Conservation (phyloP, 2,797 vertebrate genomes). For the Diglossa cyanea region DNA sequence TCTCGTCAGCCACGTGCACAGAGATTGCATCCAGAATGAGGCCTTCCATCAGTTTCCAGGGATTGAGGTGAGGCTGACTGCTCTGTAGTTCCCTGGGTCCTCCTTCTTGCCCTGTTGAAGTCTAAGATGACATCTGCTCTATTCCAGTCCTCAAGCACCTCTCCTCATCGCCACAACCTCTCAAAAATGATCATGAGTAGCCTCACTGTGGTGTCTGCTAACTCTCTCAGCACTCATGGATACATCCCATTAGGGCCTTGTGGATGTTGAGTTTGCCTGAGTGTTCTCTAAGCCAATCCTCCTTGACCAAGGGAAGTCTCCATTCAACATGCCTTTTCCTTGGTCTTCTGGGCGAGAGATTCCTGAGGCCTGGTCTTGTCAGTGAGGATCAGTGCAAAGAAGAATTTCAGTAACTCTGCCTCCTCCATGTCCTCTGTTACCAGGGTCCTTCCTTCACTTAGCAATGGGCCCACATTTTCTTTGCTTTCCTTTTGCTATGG, state of each 20-base stretch:
- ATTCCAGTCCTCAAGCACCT: neutral
- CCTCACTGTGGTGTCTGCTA: fast-evolving
- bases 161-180: neutral
- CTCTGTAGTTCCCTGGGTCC: neutral
- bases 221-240: neutral
- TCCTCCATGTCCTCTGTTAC: neutral
- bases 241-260: no score
- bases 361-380: neutral
- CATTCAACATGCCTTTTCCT: neutral
- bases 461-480: neutral
- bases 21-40: neutral
- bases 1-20: neutral
- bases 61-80: neutral
- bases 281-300: neutral
- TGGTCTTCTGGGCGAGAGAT: neutral
- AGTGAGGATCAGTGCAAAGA: neutral
- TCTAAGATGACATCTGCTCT: neutral
- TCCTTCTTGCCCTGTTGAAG: neutral
- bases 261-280: neutral
- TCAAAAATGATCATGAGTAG: neutral
- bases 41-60: neutral
- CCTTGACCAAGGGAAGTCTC: neutral
- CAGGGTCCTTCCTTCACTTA: neutral
- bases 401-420: neutral
- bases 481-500: neutral